Evolutionary conservation across 2,888 invertebrate species (phyloP), one percentile per base, ranked within the genome.

Genomic region (Andrena minutula): DNA sequence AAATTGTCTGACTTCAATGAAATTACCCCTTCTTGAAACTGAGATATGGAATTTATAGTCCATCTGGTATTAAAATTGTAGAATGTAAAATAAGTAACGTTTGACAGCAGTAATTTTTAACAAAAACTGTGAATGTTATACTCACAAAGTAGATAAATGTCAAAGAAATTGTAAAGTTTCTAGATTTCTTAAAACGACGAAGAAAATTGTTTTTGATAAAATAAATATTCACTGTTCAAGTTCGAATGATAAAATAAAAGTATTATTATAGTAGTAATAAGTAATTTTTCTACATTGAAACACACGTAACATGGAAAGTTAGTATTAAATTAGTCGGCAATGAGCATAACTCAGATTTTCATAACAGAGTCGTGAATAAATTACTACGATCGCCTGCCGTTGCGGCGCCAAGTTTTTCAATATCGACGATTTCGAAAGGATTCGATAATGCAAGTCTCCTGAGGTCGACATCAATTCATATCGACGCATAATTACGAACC

Each of bases 341-440:
- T 79, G 53, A 79, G 8, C 16, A 51, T n/a, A 30, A 71, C 51
- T 66, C 71, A 28, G 16, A 1, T 16, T 3, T 26, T 16, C 32
- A 23, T n/a, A 58, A 35, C 26, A 49, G 47, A 32, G 47, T 56
- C 47, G 71, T 61, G 61, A 53, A 66, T 49, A 61, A 79, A 53
- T 60, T 41, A 10, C 60, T 30, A 16, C n/a, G 51, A 28, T n/a
- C 28, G 23, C 6, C 20, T 12, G n/a, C 32, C n/a, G 35, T 61
- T n/a, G 12, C 32, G 51, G 53, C 26, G 0, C 28, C 6, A 26
- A 23, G 16, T 35, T 61, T 68, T 56, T 32, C 53, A 23, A 7
- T 41, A 7, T 32, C 8, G n/a, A 28, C 23, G 2, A 61, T 79
- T 80, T 80, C 80, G 80, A 79, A 80, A 80, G 28, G 23, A 28